Evolutionary conservation across 1,140 invertebrate genomes (phyloP), one percentile per base, ranked within the genome.

Genomic region (Cherax destructor): DNA sequence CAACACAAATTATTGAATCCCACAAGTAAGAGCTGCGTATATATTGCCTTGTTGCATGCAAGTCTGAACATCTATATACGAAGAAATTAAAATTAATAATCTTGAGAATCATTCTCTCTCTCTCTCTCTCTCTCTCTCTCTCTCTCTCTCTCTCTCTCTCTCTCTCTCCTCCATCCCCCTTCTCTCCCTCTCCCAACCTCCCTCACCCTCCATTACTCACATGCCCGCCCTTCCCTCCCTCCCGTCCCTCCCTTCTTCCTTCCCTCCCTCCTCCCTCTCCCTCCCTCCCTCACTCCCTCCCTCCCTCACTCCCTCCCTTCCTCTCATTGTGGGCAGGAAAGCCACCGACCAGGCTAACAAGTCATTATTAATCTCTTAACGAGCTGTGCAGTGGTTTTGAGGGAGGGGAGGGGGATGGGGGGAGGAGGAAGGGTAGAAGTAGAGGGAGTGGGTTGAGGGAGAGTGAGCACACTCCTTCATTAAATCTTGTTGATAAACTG

Each of bases 301-400:
- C 52, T 56, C 52, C 52, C 52, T 56, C 52, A 0, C 52, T 13
- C 52, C 11, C 3, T 56, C 52, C 6, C 3, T 56, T 13, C 3
- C 52, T 56, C 52, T 56, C 52, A 65, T 21, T 86, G 84, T 86
- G 84, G 72, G 69, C 13, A 74, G 72, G 6, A 30, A 74, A 13
- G 69, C 6, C 69, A 0, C 69, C 18, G 69, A 21, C 69, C 76
- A 61, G n/a, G 30, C 85, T 74, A 87, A 87, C 74, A 78, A 79
- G 52, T 65, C 76, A 78, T 87, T 87, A 87, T 87, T 61, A 41
- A 78, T 59, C 85, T 61, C 50, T 87, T 87, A 87, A 87, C 85
- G 85, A 87, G 85, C 47, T 9, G 47, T 1, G 52, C 10, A 49
- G 56, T 76, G 76, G 77, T 78, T 86, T 24, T 21, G 30, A 10